Percentiles rank a stretch among this genome's conserved stretches.
These are phyloP conservation scores for Plumapathes pennacea DNA, from an alignment of 92 coral and sea anemone genomes.

Conservation along the genomic window DNA sequence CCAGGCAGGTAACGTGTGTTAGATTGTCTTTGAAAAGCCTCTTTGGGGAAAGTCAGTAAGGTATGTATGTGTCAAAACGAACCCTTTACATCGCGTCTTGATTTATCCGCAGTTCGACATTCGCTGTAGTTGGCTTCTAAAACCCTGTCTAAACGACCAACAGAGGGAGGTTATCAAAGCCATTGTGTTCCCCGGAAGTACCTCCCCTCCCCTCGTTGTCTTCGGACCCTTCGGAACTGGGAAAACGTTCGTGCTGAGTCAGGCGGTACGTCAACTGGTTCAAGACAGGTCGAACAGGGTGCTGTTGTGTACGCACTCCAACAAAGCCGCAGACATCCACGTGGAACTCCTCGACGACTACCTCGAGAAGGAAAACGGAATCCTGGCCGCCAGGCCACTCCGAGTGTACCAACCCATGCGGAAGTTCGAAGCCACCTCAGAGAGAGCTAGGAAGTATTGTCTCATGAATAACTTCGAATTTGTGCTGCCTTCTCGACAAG, in stretches of 20 bases:
- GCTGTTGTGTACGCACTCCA: conserved; percentile 90
- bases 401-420: conserved; percentile 58
- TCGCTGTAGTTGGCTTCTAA: conserved; percentile 48
- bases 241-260: conserved; percentile 80
- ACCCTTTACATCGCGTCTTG: neutral
- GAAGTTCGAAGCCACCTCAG: conserved; percentile 29
- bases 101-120: conserved; percentile 10
- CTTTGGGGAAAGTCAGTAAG: too few relatives aligned
- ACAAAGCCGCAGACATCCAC: conserved; percentile 93
- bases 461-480: conserved; percentile 38
- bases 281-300: conserved; percentile 57
- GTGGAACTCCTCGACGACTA: conserved; percentile 65
- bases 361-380: conserved; percentile 27
- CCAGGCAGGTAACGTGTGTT: too few relatives aligned
- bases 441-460: conserved; percentile 41
- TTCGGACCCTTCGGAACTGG: conserved; percentile 99
- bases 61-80: too few relatives aligned
- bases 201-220: conserved; percentile 84
- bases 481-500: conserved; percentile 60
- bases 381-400: conserved; percentile 57
- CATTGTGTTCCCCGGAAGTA: conserved; percentile 25
- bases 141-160: conserved; percentile 42
- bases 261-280: conserved; percentile 71
- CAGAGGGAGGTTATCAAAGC: conserved; percentile 58
- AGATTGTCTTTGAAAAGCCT: too few relatives aligned